Percentiles rank a stretch among this genome's conserved stretches.
Conservation (phyloP, 2,888 invertebrate genomes). For the Hypomecis punctinalis region DNA sequence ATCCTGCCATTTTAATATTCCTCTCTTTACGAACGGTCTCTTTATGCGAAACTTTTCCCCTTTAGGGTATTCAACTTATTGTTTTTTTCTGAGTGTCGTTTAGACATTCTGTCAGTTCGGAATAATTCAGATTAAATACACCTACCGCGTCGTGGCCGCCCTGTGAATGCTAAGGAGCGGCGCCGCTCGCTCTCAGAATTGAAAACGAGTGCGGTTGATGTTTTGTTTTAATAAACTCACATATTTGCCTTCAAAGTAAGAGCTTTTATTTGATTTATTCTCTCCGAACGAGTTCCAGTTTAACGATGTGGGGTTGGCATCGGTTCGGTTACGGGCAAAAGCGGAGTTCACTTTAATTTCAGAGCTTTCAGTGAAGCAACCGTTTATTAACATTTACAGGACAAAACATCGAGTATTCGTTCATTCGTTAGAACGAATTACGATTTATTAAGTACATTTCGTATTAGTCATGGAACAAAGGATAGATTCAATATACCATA, state of each 20-base stretch:
- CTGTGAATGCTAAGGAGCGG: constrained; percentile 71
- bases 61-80: constrained; percentile 67
- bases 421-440: constrained; percentile 19
- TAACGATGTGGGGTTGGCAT: constrained; percentile 40
- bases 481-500: constrained; percentile 19
- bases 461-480: background rate
- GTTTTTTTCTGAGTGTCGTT: constrained; percentile 64
- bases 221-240: constrained; percentile 80
- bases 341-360: constrained; percentile 37
- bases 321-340: constrained; percentile 34
- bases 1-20: constrained; percentile 76
- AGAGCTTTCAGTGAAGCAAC: constrained; percentile 26
- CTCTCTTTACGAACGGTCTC: constrained; percentile 63
- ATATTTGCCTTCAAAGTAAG: constrained; percentile 74
- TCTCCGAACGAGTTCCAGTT: constrained; percentile 42
- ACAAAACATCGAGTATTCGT: constrained; percentile 10
- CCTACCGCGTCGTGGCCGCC: constrained; percentile 71
- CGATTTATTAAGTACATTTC: constrained; percentile 4
- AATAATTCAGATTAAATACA: constrained; percentile 82
- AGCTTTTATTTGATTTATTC: constrained; percentile 74
- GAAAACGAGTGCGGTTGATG: constrained; percentile 72
- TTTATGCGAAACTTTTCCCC: constrained; percentile 68
- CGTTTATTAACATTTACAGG: constrained; percentile 28
- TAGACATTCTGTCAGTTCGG: constrained; percentile 75
- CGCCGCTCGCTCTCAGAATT: constrained; percentile 70